A percentile compares a stretch with the other conserved stretches of the same genome.
phyloP scores from a whole-genome alignment of 2,888 invertebrate genomes.

The Lithophane leautieri region DNA sequence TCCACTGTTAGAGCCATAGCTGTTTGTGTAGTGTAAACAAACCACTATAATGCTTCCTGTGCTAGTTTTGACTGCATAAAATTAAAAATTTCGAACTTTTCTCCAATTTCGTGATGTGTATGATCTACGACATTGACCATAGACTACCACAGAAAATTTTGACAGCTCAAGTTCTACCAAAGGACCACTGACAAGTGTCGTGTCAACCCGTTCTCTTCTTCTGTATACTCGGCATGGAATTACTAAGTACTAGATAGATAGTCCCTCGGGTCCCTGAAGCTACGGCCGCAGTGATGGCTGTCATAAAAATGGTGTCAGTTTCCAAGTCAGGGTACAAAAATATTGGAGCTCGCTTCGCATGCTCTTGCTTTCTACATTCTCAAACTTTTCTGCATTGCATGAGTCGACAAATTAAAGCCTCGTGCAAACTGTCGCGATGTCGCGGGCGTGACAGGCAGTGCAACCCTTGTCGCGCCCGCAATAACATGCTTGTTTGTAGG shows the following conservation, averaged over 20 bases:
- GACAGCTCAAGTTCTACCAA: constrained; percentile 43
- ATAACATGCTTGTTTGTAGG: too few species aligned
- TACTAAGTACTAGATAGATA: not conserved
- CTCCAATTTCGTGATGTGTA: constrained; percentile 75
- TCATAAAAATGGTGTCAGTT: too few species aligned
- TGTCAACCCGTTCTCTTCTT: not conserved
- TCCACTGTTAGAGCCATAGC: constrained; percentile 86
- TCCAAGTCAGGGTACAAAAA: too few species aligned
- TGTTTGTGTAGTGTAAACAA: constrained; percentile 60
- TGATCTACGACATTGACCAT: constrained; percentile 67
- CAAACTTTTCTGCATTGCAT: too few species aligned
- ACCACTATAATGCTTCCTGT: constrained; percentile 49
- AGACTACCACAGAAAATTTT: constrained; percentile 50
- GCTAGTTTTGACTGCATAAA: constrained; percentile 64
- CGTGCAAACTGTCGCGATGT: too few species aligned
- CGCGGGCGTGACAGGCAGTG: too few species aligned
- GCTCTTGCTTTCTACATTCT: too few species aligned
- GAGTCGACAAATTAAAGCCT: too few species aligned
- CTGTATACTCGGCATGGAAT: not conserved
- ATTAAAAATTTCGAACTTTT: constrained; percentile 74
- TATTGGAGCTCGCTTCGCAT: too few species aligned
- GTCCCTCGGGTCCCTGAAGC: too few species aligned
- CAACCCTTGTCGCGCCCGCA: too few species aligned
- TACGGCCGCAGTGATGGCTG: too few species aligned
- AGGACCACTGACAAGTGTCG: not conserved